Percentiles rank a stretch among this genome's conserved stretches.
phyloP scores from a whole-genome alignment of 2,888 invertebrate genomes.

The Trisateles emortualis region DNA sequence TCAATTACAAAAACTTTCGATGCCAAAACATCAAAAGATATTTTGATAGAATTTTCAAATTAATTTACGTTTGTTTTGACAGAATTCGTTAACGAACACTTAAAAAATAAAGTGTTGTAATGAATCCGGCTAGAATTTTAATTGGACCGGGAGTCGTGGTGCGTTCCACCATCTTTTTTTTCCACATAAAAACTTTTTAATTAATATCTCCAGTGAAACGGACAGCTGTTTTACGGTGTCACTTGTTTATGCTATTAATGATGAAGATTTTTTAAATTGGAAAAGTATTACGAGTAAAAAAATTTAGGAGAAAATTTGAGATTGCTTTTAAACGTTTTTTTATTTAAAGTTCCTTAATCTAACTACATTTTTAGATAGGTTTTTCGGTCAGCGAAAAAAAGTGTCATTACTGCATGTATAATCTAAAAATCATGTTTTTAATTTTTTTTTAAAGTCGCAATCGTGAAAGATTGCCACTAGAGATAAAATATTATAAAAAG shows the following conservation, averaged over 20 bases:
- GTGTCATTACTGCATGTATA: too few species aligned
- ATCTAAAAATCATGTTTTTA: too few species aligned
- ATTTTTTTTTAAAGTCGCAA: too few species aligned
- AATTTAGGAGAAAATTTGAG: constrained; percentile 4
- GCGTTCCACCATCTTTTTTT: constrained; percentile 59
- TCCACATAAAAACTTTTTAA: constrained; percentile 76
- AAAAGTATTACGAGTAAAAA: constrained; percentile 19
- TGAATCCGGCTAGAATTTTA: constrained; percentile 80
- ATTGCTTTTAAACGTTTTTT: constrained; percentile 14
- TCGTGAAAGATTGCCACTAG: too few species aligned
- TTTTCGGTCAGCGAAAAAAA: too few species aligned
- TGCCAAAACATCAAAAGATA: constrained; percentile 30
- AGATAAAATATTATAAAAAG: too few species aligned
- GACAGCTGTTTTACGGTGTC: constrained; percentile 59
- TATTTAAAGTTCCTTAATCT: background rate
- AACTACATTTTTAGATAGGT: background rate
- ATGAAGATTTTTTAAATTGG: constrained; percentile 54
- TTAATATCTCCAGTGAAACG: constrained; percentile 74
- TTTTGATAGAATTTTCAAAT: constrained; percentile 46
- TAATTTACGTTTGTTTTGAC: constrained; percentile 55
- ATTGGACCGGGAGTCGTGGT: constrained; percentile 68
- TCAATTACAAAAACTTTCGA: constrained; percentile 10
- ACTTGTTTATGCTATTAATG: constrained; percentile 68
- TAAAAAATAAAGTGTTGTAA: constrained; percentile 76
- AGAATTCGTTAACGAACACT: constrained; percentile 64